Conservation (phyloP, 2,888 invertebrate genomes). For the Tricholauxania praeusta region DNA sequence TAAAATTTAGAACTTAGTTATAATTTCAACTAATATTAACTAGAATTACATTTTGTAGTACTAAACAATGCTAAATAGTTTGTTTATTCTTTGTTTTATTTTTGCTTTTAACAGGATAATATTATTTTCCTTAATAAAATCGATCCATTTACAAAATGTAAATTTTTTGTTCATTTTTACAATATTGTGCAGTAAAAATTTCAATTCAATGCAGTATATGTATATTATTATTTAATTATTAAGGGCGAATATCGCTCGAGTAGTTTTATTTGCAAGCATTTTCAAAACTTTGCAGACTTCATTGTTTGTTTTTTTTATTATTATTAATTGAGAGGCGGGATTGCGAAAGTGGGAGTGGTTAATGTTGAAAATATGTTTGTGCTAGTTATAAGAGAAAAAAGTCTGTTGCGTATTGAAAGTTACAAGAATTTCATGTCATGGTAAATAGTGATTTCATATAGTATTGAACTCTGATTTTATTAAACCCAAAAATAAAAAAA, state of each 20-base stretch:
- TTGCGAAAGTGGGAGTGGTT: not conserved
- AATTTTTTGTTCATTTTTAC: slow-evolving; percentile 37
- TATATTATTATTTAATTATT: slow-evolving; percentile 25
- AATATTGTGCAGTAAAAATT: slow-evolving; percentile 41
- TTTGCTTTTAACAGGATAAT: slow-evolving; percentile 27
- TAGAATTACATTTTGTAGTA: no score
- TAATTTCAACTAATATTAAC: no score
- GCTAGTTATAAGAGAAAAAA: no score
- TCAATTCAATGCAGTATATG: slow-evolving; percentile 33
- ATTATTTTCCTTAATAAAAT: slow-evolving; percentile 57
- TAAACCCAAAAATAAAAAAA: no score
- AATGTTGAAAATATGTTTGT: no score
- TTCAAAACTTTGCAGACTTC: not conserved
- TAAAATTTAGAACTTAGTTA: no score
- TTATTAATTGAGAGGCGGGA: slow-evolving; percentile 2
- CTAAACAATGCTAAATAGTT: no score
- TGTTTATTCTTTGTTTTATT: slow-evolving; percentile 18
- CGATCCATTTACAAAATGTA: slow-evolving; percentile 67
- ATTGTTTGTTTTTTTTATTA: no score
- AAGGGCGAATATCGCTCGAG: slow-evolving; percentile 47
- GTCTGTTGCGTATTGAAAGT: no score
- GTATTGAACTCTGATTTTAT: no score
- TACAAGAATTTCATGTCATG: no score
- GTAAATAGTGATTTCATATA: no score
- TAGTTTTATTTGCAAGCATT: not conserved